These are phyloP conservation scores for Chelidonichthys spinosus DNA, from an alignment of 2,797 vertebrate species.

Conservation along the genomic window DNA sequence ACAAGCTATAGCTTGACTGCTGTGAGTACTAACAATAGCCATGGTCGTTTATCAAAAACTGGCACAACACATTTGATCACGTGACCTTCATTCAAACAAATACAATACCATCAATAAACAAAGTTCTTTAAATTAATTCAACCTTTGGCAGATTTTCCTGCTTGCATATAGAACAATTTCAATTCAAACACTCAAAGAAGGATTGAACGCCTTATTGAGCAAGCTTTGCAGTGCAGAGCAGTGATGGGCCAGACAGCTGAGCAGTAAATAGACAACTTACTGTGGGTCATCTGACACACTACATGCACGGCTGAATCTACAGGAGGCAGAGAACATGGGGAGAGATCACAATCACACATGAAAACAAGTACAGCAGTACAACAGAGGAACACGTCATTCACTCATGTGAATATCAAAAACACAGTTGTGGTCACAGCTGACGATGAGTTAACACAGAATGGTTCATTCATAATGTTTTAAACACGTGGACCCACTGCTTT, in stretches of 20 bases:
- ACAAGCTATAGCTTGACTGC: too few relatives aligned
- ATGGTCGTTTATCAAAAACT: not conserved
- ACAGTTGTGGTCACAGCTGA: conserved; percentile 18
- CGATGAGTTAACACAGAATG: not conserved
- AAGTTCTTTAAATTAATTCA: not conserved
- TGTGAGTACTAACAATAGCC: too few relatives aligned
- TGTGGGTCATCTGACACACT: conserved; percentile 94
- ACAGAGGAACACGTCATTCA: conserved; percentile 26
- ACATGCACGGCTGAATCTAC: conserved; percentile 92
- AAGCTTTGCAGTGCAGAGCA: conserved; percentile 28
- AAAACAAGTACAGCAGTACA: conserved; percentile 41
- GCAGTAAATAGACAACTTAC: conserved; percentile 87
- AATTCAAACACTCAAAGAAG: not conserved
- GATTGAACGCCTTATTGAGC: conserved; percentile 28
- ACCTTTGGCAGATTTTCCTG: conserved; percentile 16
- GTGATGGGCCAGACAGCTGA: conserved; percentile 30
- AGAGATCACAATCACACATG: conserved; percentile 71
- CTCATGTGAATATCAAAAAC: conserved; percentile 23
- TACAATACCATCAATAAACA: not conserved
- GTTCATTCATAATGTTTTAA: not conserved
- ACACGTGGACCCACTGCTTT: conserved; percentile 4
- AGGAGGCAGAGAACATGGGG: conserved; percentile 86
- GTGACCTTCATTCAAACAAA: not conserved
- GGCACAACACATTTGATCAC: not conserved
- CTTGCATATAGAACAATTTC: conserved; percentile 13